Evolutionary conservation across 1,140 invertebrate species (phyloP).

Genomic region (Bombus breviceps): DNA sequence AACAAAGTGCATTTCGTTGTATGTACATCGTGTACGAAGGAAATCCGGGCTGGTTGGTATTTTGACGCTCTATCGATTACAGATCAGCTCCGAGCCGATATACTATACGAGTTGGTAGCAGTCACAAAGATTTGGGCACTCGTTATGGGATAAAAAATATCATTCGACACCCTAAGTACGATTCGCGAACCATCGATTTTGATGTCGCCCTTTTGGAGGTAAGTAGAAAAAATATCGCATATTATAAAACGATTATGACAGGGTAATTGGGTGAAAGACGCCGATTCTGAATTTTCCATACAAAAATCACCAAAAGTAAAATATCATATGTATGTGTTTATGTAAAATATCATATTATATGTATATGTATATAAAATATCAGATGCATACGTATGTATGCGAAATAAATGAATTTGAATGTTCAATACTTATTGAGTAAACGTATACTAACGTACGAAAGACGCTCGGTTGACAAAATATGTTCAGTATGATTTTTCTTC

Average conservation of each 20-base stretch:
- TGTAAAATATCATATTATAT: too few relatives aligned
- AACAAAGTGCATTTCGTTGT: not conserved
- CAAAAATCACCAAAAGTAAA: too few relatives aligned
- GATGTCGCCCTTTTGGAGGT: conserved; percentile 71
- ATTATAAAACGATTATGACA: not conserved
- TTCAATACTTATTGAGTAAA: too few relatives aligned
- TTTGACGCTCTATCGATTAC: conserved; percentile 32
- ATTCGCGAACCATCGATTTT: conserved; percentile 55
- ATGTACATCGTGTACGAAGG: not conserved
- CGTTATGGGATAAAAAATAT: conserved; percentile 30
- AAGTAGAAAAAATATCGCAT: not conserved
- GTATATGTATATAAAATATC: too few relatives aligned
- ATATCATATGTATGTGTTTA: too few relatives aligned
- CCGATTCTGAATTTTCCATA: too few relatives aligned
- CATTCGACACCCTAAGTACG: conserved; percentile 61
- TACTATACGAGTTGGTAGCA: conserved; percentile 36
- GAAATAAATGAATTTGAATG: too few relatives aligned
- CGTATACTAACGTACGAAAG: too few relatives aligned
- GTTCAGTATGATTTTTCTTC: too few relatives aligned
- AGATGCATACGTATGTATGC: too few relatives aligned
- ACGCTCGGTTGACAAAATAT: too few relatives aligned
- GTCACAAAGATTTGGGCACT: conserved; percentile 33
- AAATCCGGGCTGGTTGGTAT: not conserved
- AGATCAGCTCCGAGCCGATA: conserved; percentile 10
- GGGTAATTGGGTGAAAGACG: rapidly evolving